Evolutionary conservation across 2,888 invertebrate genomes (phyloP).

Genomic region (Entomobrya proxima): DNA sequence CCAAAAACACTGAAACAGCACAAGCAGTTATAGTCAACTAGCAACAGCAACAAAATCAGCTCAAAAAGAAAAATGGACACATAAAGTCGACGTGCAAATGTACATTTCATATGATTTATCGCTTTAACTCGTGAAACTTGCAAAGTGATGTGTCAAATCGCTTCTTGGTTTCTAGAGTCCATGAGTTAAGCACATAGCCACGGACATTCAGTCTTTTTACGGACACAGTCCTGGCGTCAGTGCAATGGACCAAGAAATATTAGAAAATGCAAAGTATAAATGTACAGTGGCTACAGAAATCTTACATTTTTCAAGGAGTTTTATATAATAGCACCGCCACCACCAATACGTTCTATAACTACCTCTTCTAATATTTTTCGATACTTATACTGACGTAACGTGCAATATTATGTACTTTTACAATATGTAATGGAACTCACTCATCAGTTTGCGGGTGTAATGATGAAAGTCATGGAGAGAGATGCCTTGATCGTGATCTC

Average conservation of each 20-base stretch:
- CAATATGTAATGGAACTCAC: neutral
- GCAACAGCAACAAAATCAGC: conserved; percentile 10
- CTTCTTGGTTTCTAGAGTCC: conserved; percentile 30
- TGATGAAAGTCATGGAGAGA: conserved; percentile 17
- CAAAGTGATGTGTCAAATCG: conserved; percentile 60
- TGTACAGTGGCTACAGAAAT: conserved; percentile 11
- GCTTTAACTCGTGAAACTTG: conserved; percentile 61
- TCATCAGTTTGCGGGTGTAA: neutral
- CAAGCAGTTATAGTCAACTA: neutral
- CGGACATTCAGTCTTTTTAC: conserved; percentile 18
- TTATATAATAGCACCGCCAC: neutral
- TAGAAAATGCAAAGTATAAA: conserved; percentile 15
- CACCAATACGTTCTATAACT: too few species aligned
- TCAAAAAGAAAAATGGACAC: conserved; percentile 18
- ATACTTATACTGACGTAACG: too few species aligned
- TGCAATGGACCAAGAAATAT: conserved; percentile 57
- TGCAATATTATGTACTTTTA: too few species aligned
- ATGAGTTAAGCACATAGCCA: neutral
- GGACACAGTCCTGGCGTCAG: conserved; percentile 45
- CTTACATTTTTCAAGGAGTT: conserved; percentile 30
- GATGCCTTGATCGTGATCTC: conserved; percentile 3
- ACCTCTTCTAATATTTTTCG: too few species aligned
- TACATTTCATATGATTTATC: conserved; percentile 61
- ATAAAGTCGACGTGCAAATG: conserved; percentile 54
- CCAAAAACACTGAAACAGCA: neutral